A percentile compares a stretch with the other conserved stretches of the same genome.
phyloP scores from a whole-genome alignment of 2,113 vertebrate genomes.

The Rhabdomys dilectus region DNA sequence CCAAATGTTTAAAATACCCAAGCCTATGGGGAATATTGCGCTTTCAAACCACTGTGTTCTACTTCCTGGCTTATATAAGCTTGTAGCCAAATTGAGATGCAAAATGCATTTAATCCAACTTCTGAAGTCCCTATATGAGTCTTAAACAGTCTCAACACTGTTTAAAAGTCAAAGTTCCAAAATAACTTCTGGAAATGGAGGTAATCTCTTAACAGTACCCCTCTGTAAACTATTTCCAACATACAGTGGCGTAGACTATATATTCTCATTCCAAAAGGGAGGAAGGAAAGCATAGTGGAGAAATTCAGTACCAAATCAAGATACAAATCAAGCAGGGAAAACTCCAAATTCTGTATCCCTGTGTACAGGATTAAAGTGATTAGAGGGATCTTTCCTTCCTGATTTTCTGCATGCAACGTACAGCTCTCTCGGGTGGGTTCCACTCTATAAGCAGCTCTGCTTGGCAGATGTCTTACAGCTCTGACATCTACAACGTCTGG shows the following conservation, averaged over 20 bases:
- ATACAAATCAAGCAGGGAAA: neutral
- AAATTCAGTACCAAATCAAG: neutral
- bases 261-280: neutral
- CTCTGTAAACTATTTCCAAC: neutral
- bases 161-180: neutral
- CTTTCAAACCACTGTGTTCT: neutral
- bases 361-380: neutral
- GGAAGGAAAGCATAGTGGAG: neutral
- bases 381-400: neutral
- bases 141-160: neutral
- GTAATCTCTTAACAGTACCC: neutral
- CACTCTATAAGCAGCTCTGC: neutral
- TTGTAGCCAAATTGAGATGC: neutral
- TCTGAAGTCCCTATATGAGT: neutral
- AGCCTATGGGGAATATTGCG: neutral
- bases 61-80: neutral
- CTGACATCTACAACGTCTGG: neutral
- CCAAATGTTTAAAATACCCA: neutral
- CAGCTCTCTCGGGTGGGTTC: neutral
- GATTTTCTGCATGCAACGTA: neutral
- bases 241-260: neutral
- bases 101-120: neutral
- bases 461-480: neutral
- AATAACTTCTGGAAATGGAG: neutral
- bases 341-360: neutral